Evolutionary conservation across 35 echinoderm and acorn worm species (phyloP).

Genomic region (Acanthaster planci): DNA sequence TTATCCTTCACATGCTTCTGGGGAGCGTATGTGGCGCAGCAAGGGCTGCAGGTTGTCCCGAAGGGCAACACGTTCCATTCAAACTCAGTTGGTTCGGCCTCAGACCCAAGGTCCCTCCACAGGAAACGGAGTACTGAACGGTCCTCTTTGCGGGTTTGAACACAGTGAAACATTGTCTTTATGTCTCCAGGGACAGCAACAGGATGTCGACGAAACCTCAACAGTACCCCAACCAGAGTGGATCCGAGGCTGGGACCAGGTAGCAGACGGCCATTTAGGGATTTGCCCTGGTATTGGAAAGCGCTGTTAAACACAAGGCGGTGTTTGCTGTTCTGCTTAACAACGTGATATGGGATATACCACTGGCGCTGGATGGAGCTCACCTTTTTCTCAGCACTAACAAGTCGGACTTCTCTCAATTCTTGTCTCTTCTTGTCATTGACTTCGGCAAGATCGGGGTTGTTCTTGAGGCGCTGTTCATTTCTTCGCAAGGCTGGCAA

Average conservation of each 20-base stretch:
- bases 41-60: no score
- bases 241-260: conserved; percentile 37
- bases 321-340: conserved; percentile 12
- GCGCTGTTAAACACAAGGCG: conserved; percentile 41
- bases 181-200: conserved; percentile 21
- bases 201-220: no score
- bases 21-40: conserved; percentile 17
- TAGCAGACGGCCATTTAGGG: conserved; percentile 11
- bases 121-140: not conserved
- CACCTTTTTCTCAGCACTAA: not conserved
- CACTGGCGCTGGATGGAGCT: not conserved
- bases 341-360: not conserved
- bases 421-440: not conserved
- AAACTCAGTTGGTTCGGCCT: not conserved
- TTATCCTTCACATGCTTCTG: no score
- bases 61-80: no score
- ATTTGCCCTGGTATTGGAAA: no score
- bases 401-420: not conserved
- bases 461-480: not conserved
- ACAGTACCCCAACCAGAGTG: conserved; percentile 18
- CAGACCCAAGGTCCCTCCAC: not conserved
- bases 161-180: conserved; percentile 31
- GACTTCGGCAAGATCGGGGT: not conserved
- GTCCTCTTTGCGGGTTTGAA: not conserved
- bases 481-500: not conserved